phyloP scores from a whole-genome alignment of 2,888 invertebrate species.

The Halictus ligatus region DNA sequence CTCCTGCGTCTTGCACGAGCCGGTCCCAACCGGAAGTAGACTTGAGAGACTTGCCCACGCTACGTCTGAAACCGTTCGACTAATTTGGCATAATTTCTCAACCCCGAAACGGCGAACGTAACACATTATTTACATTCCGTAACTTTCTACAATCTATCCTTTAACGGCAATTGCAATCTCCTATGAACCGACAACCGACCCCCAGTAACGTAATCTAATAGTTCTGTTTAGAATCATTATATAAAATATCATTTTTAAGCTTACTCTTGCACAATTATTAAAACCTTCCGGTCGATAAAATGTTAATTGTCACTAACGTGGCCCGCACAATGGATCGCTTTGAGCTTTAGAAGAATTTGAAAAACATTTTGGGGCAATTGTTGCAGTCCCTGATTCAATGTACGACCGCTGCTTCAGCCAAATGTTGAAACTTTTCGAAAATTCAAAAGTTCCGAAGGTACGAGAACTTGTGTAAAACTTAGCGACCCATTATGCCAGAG shows the following conservation, averaged over 20 bases:
- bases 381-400: no score
- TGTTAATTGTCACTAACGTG: no score
- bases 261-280: no score
- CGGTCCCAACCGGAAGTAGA: constrained; percentile 79
- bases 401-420: no score
- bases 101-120: not conserved
- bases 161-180: no score
- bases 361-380: no score
- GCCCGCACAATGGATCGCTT: no score
- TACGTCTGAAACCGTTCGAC: constrained; percentile 63
- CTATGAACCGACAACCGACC: no score
- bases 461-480: not conserved
- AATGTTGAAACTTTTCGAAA: no score
- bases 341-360: no score
- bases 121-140: not conserved
- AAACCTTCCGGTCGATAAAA: no score
- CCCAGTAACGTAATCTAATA: not conserved
- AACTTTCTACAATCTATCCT: no score
- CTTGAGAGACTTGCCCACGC: constrained; percentile 74
- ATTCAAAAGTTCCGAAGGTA: not conserved
- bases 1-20: constrained; percentile 79
- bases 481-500: not conserved
- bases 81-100: not conserved
- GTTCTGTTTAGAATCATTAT: not conserved
- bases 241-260: not conserved